Evolutionary conservation across 1,140 invertebrate genomes (phyloP).

Genomic region (Zaprionus davidi): DNA sequence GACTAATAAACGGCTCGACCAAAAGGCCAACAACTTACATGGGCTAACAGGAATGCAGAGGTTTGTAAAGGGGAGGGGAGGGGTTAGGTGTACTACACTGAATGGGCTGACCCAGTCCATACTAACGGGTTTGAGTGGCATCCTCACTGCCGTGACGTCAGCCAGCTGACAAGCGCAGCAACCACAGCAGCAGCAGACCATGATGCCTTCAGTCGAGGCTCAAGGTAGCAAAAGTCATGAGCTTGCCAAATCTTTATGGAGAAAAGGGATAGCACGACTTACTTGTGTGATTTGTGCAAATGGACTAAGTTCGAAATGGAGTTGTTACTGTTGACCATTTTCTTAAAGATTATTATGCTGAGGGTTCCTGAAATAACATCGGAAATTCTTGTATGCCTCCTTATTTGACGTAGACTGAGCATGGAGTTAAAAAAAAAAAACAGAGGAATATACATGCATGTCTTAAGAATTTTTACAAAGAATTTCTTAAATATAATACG

Average conservation of each 20-base stretch:
- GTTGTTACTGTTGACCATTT: not conserved
- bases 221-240: constrained; percentile 31
- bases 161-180: constrained; percentile 32
- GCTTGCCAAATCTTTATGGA: constrained; percentile 10
- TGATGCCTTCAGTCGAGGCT: not conserved
- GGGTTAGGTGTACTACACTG: constrained; percentile 40
- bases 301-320: not conserved
- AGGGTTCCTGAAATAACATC: too few species aligned
- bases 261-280: not conserved
- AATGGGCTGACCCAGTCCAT: constrained; percentile 52
- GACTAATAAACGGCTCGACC: constrained; percentile 59
- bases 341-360: not conserved
- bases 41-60: not conserved
- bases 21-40: constrained; percentile 6
- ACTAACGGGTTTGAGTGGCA: constrained; percentile 21
- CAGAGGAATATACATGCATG: too few species aligned
- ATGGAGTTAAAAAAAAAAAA: too few species aligned
- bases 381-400: too few species aligned
- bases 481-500: too few species aligned
- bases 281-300: not conserved
- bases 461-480: too few species aligned
- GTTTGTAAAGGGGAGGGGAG: not conserved
- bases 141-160: constrained; percentile 25
- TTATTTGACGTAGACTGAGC: too few species aligned
- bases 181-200: not conserved